Conservation (phyloP, 2,888 invertebrate genomes). For the Diploptera punctata region DNA sequence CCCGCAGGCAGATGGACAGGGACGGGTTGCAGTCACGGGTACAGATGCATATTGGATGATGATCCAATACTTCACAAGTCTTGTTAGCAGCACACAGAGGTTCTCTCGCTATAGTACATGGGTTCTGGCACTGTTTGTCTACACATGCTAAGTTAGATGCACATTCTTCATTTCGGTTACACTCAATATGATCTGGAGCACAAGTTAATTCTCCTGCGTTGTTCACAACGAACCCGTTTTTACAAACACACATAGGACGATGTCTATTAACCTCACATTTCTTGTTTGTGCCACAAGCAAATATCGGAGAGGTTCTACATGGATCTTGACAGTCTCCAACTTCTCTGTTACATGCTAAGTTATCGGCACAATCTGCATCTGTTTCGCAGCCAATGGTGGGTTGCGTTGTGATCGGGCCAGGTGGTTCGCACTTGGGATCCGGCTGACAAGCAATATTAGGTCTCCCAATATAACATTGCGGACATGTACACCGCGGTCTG, state of each 20-base stretch:
- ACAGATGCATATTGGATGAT: conserved; percentile 86
- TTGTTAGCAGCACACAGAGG: conserved; percentile 81
- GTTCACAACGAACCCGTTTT: conserved; percentile 86
- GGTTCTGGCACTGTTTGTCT: conserved; percentile 84
- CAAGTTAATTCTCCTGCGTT: conserved; percentile 88
- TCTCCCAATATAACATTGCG: conserved; percentile 85
- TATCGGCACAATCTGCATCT: conserved; percentile 75
- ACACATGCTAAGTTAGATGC: conserved; percentile 86
- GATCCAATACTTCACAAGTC: conserved; percentile 86
- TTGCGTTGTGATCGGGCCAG: conserved; percentile 61
- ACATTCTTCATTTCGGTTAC: conserved; percentile 76
- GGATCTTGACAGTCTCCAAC: conserved; percentile 82
- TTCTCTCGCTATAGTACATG: conserved; percentile 69
- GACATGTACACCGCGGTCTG: conserved; percentile 86
- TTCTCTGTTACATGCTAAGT: conserved; percentile 72
- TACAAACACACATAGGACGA: conserved; percentile 85
- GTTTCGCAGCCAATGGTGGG: conserved; percentile 67
- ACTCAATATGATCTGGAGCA: conserved; percentile 81
- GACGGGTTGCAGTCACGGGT: conserved; percentile 86
- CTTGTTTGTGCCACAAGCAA: conserved; percentile 81
- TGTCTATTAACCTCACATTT: conserved; percentile 89
- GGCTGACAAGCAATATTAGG: conserved; percentile 80
- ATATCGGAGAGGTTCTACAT: conserved; percentile 66
- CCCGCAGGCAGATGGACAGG: conserved; percentile 86
- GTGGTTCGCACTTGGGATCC: conserved; percentile 74